These are phyloP conservation scores for Notolepis coatsorum DNA, from an alignment of 2,797 vertebrate genomes.

Conservation along the genomic window DNA sequence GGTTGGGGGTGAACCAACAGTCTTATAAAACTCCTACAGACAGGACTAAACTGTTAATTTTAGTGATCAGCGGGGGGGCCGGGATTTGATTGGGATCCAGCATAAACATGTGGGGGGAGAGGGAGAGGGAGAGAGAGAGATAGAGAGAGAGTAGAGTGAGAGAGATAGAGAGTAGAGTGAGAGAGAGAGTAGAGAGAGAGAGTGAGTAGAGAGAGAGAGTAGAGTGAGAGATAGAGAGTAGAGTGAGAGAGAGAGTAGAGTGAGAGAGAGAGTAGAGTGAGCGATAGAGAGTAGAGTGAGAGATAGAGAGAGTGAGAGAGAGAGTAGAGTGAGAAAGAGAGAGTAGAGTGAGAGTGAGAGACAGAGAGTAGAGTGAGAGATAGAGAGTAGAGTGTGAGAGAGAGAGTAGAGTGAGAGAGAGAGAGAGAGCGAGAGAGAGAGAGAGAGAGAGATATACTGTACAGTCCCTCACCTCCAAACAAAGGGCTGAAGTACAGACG, in stretches of 20 bases:
- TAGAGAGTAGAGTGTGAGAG: constrained; percentile 30
- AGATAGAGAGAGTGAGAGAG: too few relatives aligned
- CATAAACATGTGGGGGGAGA: constrained; percentile 50
- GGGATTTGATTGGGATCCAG: constrained; percentile 57
- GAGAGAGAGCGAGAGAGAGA: constrained; percentile 26
- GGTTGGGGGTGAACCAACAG: constrained; percentile 60
- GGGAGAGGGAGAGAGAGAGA: constrained; percentile 10
- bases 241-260: neutral
- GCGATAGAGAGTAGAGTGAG: constrained; percentile 31
- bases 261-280: neutral
- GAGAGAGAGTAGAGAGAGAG: constrained; percentile 20
- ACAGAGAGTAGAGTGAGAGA: constrained; percentile 1
- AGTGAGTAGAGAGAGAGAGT: constrained; percentile 14
- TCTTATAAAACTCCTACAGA: constrained; percentile 54
- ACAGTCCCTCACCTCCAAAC: constrained; percentile 56
- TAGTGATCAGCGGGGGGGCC: constrained; percentile 57
- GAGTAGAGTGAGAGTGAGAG: constrained; percentile 31
- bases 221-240: constrained; percentile 38
- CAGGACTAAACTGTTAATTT: constrained; percentile 64
- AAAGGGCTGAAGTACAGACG: constrained; percentile 43
- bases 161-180: constrained; percentile 31
- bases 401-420: constrained; percentile 1
- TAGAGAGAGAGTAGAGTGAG: too few relatives aligned
- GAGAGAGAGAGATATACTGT: constrained; percentile 14
- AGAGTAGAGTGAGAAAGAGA: constrained; percentile 9